Evolutionary conservation across 2,113 vertebrate species (phyloP), one percentile per base, ranked within the genome.

Genomic region (human): DNA sequence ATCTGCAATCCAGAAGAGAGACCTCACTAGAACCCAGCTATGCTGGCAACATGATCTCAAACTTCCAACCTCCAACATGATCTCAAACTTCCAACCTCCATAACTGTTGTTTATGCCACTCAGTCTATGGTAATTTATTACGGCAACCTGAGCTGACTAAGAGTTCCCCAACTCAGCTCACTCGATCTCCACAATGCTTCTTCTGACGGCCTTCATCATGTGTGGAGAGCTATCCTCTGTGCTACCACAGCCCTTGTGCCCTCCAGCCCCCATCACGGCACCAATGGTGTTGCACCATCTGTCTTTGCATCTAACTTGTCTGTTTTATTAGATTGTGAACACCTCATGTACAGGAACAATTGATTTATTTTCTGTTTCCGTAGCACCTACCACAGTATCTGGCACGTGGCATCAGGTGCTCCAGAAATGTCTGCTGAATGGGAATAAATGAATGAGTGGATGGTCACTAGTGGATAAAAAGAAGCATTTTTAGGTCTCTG

Each of bases 171-270:
- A 52, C 38, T 61, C 6, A 20, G 64, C 35, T 89, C 16, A 11
- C 32, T 10, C 0, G 10, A 5, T 45, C 5, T 32, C 30, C 9
- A 8, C 0, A 2, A 18, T 13, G 1, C 45, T 45, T 59, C 38
- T 43, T 5, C 40, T 64, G 12, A 14, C 3, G 16, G 45, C 23
- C 32, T 10, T n/a, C 17, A 18, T 5, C 13, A 22, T 0, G 2
- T 22, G 3, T 22, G n/a, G 50, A 27, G 25, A 70, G 3, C 1
- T 40, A 17, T 20, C 10, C 50, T 17, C 3, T 32, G 5, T 8
- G 35, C 23, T 17, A 14, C 45, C 30, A 7, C 9, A 23, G 32
- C 7, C 6, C 4, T 52, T 48, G 30, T 66, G 30, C 17, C 13
- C 5, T 6, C 48, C n/a, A 57, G 2, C 14, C 8, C 16, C n/a